Percentiles rank a stretch among this genome's conserved stretches.
phyloP scores from a whole-genome alignment of 2,888 invertebrate genomes.

The Microdon myrmicae region DNA sequence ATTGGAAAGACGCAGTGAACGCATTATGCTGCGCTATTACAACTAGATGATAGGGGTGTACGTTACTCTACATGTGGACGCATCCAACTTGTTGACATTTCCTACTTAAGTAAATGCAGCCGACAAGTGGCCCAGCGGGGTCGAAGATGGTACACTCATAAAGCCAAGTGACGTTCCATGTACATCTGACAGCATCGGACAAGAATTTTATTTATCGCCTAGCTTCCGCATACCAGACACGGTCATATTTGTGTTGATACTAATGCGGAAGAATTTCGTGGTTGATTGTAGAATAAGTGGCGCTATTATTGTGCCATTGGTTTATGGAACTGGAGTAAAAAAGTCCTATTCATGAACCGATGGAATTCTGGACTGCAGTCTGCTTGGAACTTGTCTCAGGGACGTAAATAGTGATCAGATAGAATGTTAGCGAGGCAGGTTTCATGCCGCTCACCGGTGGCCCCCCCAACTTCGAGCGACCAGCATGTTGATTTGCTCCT shows the following conservation, averaged over 20 bases:
- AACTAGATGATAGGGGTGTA: conserved; percentile 14
- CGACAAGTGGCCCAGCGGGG: neutral
- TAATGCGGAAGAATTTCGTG: too few species aligned
- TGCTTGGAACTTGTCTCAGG: too few species aligned
- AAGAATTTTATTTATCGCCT: conserved; percentile 29
- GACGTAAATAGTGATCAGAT: too few species aligned
- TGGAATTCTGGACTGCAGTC: too few species aligned
- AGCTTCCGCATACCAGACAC: conserved; percentile 30
- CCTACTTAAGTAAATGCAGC: conserved; percentile 31
- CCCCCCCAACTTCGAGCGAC: too few species aligned
- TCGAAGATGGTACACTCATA: neutral
- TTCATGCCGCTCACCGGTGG: too few species aligned
- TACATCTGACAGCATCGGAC: conserved; percentile 24
- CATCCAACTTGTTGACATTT: conserved; percentile 44
- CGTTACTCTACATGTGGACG: conserved; percentile 27
- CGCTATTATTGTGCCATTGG: too few species aligned
- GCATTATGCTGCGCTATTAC: conserved; percentile 18
- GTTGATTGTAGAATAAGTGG: too few species aligned
- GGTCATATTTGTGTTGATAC: conserved; percentile 20
- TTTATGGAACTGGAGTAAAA: too few species aligned
- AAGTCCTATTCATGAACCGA: too few species aligned
- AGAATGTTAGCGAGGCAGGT: too few species aligned
- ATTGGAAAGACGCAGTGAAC: conserved; percentile 21
- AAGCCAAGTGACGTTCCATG: conserved; percentile 25
- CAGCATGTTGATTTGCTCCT: too few species aligned